Base-by-base conservation (phyloP, 1,140 invertebrate genomes). In the Conus ventricosus region DNA sequence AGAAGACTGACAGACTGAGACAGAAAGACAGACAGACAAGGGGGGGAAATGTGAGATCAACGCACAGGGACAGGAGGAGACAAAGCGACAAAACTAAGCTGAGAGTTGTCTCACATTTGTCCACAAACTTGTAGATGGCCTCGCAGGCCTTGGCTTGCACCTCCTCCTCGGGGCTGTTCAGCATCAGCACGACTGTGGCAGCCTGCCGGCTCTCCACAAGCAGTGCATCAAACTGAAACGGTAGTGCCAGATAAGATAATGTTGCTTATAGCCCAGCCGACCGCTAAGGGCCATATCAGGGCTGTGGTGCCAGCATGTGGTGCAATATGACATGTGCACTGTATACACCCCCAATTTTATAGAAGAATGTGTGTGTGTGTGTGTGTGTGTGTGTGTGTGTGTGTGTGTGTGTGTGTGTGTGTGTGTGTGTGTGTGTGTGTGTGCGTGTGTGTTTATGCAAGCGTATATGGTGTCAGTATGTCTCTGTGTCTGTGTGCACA, bases 141-240 rank as follows among this genome's bases (percentile, higher is more conserved):
- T 95, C 95, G 90, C 94, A 95, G 27, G 95, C 94, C 90, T 95
- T 95, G n/a, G 93, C 90, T 76, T 95, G 92, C n/a, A 95, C 94
- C 89, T 95, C 95, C 90, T 95, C 95, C 87, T 95, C 95, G 51
- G 94, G 93, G 90, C 95, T 95, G 78, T 91, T 92, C 60, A 95
- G 90, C 95, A 95, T 95, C 81, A 95, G 84, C 39, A 95, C 94
- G n/a, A 94, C 95, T 13, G 95, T 95, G 5, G 93, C 94, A 20
- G 94, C 94, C 87, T 95, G 93, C 75, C 94, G 89, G 71, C 94
- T 94, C 90, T 95, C 95, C n/a, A 95, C 91, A 80, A 92, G 82
- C 10, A 95, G 54, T n/a, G 94, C 87, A 71, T 95, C 95, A 94
- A 95, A 95, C 95, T 95, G 90, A 75, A 91, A 80, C 78, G 76